Conservation (phyloP, 2,888 invertebrate species). For the Lypha dubia region DNA sequence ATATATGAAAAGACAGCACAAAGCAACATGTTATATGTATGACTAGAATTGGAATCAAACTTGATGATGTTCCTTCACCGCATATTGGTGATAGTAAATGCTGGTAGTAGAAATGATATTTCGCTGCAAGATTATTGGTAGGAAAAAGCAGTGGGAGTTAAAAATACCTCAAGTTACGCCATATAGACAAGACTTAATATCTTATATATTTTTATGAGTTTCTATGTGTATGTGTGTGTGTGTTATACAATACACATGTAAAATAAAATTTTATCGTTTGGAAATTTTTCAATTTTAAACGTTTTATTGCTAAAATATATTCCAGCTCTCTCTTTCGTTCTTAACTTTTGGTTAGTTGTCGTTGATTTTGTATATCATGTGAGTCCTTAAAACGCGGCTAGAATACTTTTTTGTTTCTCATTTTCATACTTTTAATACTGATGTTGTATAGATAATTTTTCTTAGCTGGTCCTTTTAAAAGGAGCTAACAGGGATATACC, state of each 20-base stretch:
- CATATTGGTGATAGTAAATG: constrained; percentile 54
- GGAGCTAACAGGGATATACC: neutral
- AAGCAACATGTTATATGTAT: constrained; percentile 59
- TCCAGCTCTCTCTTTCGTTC: neutral
- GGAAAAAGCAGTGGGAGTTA: constrained; percentile 43
- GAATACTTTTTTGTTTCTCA: constrained; percentile 39
- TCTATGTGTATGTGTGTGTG: constrained; percentile 34
- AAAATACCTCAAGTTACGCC: constrained; percentile 46
- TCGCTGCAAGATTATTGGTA: constrained; percentile 39
- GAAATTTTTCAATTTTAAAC: constrained; percentile 82
- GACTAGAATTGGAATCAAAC: constrained; percentile 52
- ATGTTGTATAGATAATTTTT: neutral
- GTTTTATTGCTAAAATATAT: constrained; percentile 40
- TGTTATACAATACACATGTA: constrained; percentile 56
- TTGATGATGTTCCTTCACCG: constrained; percentile 34
- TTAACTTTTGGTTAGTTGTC: constrained; percentile 14
- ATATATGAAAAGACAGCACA: constrained; percentile 21
- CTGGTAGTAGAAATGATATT: constrained; percentile 8
- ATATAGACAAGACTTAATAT: constrained; percentile 44
- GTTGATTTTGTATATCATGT: constrained; percentile 47
- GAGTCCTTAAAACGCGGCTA: constrained; percentile 63
- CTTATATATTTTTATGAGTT: constrained; percentile 26
- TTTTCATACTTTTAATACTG: constrained; percentile 13
- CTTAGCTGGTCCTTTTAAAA: neutral
- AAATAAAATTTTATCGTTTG: constrained; percentile 83